Conservation (phyloP, 1,140 invertebrate species). For the Berghia stephanieae region DNA sequence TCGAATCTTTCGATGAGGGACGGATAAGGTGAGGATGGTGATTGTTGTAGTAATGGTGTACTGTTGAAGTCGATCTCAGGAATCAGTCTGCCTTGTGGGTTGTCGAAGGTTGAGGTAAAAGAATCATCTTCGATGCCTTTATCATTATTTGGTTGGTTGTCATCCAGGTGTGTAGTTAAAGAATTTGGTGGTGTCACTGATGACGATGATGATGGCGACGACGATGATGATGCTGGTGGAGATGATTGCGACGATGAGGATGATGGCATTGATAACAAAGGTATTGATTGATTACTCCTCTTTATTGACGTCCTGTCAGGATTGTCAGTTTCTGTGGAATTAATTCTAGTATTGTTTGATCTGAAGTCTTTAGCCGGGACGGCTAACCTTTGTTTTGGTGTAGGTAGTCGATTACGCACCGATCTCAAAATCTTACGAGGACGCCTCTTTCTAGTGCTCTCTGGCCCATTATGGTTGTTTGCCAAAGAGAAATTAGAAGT, state of each 20-base stretch:
- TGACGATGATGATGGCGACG: background rate
- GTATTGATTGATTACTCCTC: no score
- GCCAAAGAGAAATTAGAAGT: no score
- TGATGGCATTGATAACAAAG: background rate
- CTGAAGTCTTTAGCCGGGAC: background rate
- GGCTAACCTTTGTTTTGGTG: background rate
- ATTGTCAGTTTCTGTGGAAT: background rate
- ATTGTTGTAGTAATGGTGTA: no score
- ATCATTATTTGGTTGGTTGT: background rate
- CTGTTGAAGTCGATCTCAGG: no score
- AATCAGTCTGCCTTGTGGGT: background rate
- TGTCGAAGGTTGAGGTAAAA: background rate
- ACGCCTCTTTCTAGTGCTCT: no score
- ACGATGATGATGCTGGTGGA: background rate
- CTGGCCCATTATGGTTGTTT: no score
- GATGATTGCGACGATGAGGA: background rate
- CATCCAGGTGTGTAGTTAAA: background rate
- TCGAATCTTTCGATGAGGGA: no score
- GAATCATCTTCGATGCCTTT: background rate
- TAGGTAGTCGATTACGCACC: background rate
- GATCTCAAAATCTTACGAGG: no score
- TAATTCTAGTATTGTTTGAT: background rate
- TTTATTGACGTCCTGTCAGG: background rate
- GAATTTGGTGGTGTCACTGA: background rate
- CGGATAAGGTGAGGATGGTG: no score